phyloP scores from a whole-genome alignment of 2,113 vertebrate species.

The Regulus satrapa region DNA sequence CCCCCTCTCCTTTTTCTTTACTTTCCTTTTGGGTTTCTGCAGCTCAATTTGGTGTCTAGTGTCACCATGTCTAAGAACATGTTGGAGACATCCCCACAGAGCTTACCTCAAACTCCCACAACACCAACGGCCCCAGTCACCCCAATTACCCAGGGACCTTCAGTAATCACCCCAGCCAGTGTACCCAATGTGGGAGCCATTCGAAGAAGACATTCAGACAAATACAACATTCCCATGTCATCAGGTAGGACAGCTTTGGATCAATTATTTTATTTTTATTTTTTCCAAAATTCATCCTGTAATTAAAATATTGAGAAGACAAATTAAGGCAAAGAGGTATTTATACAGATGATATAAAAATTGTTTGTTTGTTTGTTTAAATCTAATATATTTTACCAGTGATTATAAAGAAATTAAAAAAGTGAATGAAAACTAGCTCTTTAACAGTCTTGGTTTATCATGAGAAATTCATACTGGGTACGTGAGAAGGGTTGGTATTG shows the following conservation, averaged over 20 bases:
- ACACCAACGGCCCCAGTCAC: slow-evolving; percentile 97
- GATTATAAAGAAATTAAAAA: not conserved
- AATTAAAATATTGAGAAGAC: not conserved
- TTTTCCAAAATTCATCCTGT: not conserved
- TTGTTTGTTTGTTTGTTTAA: not conserved
- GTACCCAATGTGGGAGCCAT: slow-evolving; percentile 98
- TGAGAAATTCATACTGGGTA: not conserved
- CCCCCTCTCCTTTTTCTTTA: slow-evolving; percentile 51
- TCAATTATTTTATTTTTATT: not conserved
- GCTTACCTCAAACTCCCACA: slow-evolving; percentile 99
- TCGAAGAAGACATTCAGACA: slow-evolving; percentile 97
- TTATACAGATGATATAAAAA: not conserved
- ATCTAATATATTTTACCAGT: not conserved
- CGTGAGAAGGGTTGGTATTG: not conserved
- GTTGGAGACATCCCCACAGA: slow-evolving; percentile 94
- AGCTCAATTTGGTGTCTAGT: slow-evolving; percentile 99
- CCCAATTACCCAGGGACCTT: slow-evolving; percentile 96
- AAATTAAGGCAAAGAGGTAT: not conserved
- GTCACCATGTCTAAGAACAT: slow-evolving; percentile 99
- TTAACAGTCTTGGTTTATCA: not conserved
- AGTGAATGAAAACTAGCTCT: not conserved
- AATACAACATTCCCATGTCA: slow-evolving; percentile 98
- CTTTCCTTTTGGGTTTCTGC: slow-evolving; percentile 71
- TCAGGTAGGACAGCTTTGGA: slow-evolving; percentile 84
- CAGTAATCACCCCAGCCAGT: slow-evolving; percentile 94